Percentiles rank a stretch among this genome's conserved stretches.
phyloP scores from a whole-genome alignment of 2,888 invertebrate species.

The Amiota minor region DNA sequence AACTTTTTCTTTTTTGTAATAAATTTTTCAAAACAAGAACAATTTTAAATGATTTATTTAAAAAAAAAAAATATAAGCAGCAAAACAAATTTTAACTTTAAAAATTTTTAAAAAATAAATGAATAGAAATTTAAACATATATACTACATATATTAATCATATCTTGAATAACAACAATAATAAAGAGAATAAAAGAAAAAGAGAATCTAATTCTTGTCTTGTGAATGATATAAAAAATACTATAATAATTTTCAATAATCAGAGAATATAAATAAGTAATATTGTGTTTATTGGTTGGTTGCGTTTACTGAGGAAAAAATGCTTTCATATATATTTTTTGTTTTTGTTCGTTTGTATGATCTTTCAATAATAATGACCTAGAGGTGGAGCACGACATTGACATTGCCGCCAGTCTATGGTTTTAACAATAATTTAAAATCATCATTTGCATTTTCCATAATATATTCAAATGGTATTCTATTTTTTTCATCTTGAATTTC shows the following conservation, averaged over 20 bases:
- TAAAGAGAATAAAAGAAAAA: no score
- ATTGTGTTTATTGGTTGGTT: not conserved
- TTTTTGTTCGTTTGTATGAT: no score
- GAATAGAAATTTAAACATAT: no score
- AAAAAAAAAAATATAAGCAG: not conserved
- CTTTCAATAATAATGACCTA: no score
- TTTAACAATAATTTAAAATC: constrained; percentile 71
- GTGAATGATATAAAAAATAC: not conserved
- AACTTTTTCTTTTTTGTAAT: constrained; percentile 3
- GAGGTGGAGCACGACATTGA: not conserved
- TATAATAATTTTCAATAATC: constrained; percentile 4
- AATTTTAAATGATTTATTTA: not conserved
- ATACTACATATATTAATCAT: no score
- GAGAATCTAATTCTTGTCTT: no score
- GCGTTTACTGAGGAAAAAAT: no score
- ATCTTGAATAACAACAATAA: no score
- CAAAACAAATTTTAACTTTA: not conserved
- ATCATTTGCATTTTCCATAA: constrained; percentile 71
- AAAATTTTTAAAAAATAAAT: not conserved
- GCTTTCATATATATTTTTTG: no score
- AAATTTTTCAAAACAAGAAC: not conserved
- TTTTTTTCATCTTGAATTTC: constrained; percentile 74
- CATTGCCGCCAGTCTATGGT: constrained; percentile 51
- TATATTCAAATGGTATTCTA: constrained; percentile 72
- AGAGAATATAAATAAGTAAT: not conserved